These are phyloP conservation scores for Kuschelorhynchus macadamiae DNA, from an alignment of 2,888 invertebrate genomes.

Conservation along the genomic window DNA sequence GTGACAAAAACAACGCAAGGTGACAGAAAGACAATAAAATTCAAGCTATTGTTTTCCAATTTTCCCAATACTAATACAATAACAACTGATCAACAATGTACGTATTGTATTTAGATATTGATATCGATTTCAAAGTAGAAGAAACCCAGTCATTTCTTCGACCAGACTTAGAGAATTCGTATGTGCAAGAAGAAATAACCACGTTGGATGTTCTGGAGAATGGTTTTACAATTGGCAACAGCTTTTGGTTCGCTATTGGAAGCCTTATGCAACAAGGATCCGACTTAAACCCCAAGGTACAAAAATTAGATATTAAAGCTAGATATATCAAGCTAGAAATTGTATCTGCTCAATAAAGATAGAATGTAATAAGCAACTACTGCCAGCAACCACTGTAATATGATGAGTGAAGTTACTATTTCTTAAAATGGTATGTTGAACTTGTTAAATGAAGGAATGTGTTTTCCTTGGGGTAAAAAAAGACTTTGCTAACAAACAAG, in stretches of 20 bases:
- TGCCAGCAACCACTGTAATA: too few relatives aligned
- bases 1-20: too few relatives aligned
- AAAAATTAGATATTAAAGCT: neutral
- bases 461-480: too few relatives aligned
- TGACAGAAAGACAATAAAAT: too few relatives aligned
- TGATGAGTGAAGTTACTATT: too few relatives aligned
- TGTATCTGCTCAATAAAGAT: neutral
- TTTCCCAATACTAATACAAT: too few relatives aligned
- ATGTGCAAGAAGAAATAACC: conserved; percentile 52
- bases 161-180: neutral
- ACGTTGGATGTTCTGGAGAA: conserved; percentile 73
- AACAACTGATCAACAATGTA: too few relatives aligned
- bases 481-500: neutral
- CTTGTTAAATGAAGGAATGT: too few relatives aligned
- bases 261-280: conserved; percentile 95
- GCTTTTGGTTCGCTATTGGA: conserved; percentile 97
- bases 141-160: conserved; percentile 14
- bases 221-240: conserved; percentile 88
- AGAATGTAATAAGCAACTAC: too few relatives aligned
- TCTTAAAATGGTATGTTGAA: too few relatives aligned
- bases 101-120: conserved; percentile 17
- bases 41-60: too few relatives aligned
- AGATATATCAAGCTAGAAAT: neutral
- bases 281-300: conserved; percentile 92
- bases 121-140: neutral